Conservation (phyloP, 1,140 invertebrate species). For the Pteromalus puparum region DNA sequence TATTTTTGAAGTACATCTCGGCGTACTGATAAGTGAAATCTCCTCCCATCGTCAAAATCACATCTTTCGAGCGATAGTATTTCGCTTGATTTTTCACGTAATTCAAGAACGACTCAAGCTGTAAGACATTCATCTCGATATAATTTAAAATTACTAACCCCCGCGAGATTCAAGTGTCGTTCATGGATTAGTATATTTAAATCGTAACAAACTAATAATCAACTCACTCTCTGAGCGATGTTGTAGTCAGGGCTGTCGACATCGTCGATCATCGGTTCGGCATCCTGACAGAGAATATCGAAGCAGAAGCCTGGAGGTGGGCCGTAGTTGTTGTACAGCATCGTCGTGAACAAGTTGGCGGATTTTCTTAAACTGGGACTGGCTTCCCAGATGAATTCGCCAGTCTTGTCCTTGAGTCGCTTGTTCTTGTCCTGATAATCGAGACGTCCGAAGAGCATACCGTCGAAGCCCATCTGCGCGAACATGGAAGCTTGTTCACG, state of each 20-base stretch:
- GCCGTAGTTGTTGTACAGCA: slow-evolving; percentile 86
- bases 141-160: neutral
- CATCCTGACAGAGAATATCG: slow-evolving; percentile 87
- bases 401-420: slow-evolving; percentile 78
- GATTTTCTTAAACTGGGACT: slow-evolving; percentile 80
- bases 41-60: slow-evolving; percentile 93
- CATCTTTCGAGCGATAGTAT: slow-evolving; percentile 81
- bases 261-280: slow-evolving; percentile 86
- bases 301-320: slow-evolving; percentile 94
- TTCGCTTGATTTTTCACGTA: slow-evolving; percentile 70
- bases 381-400: slow-evolving; percentile 92
- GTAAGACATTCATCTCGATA: neutral
- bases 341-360: slow-evolving; percentile 82
- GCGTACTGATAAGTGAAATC: slow-evolving; percentile 94
- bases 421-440: slow-evolving; percentile 90
- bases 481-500: slow-evolving; percentile 91
- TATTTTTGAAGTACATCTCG: slow-evolving; percentile 87
- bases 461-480: slow-evolving; percentile 90
- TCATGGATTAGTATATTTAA: too few relatives aligned
- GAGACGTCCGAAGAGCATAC: slow-evolving; percentile 90
- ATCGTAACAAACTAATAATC: too few relatives aligned
- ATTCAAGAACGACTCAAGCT: slow-evolving; percentile 58
- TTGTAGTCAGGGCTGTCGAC: slow-evolving; percentile 84
- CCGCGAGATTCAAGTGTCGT: slow-evolving; percentile 44
- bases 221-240: slow-evolving; percentile 79